A percentile compares a stretch with the other conserved stretches of the same genome.
Conservation (phyloP, 2,113 vertebrate genomes). For the Cavia aperea region DNA sequence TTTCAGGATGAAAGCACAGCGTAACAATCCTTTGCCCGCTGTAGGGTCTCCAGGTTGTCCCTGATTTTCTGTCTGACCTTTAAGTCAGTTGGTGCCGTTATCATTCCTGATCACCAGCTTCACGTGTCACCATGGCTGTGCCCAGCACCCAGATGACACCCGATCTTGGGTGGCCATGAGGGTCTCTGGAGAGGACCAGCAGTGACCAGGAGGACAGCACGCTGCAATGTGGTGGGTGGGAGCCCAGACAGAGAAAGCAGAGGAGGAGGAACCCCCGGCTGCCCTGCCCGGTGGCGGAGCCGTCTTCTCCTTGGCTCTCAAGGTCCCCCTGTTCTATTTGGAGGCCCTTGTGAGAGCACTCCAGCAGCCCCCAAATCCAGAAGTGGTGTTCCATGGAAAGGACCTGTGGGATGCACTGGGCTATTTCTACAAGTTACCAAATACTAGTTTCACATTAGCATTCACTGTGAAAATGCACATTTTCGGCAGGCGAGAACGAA, state of each 20-base stretch:
- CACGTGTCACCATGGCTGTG: not conserved
- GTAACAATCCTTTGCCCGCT: accelerated
- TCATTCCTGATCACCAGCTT: not conserved
- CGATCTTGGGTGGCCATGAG: too few species aligned
- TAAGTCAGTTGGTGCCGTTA: not conserved
- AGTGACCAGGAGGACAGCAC: not conserved
- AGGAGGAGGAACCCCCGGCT: not conserved
- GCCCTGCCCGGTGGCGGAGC: not conserved
- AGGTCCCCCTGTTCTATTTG: not conserved
- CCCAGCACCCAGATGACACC: not conserved
- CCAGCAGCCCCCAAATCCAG: accelerated
- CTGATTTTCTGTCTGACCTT: not conserved
- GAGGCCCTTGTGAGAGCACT: accelerated
- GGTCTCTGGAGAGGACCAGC: not conserved
- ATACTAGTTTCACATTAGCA: not conserved
- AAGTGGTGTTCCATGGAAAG: accelerated
- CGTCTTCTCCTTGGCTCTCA: accelerated
- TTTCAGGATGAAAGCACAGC: accelerated
- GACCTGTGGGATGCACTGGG: too few species aligned
- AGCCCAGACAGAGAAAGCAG: too few species aligned
- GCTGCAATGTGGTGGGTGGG: accelerated
- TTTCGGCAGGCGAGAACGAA: constrained; percentile 17
- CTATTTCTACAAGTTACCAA: not conserved
- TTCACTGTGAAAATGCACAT: not conserved
- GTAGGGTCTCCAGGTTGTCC: accelerated